A percentile compares a stretch with the other conserved stretches of the same genome.
Evolutionary conservation across 2,113 vertebrate genomes (phyloP).

Genomic region (Condylura cristata): DNA sequence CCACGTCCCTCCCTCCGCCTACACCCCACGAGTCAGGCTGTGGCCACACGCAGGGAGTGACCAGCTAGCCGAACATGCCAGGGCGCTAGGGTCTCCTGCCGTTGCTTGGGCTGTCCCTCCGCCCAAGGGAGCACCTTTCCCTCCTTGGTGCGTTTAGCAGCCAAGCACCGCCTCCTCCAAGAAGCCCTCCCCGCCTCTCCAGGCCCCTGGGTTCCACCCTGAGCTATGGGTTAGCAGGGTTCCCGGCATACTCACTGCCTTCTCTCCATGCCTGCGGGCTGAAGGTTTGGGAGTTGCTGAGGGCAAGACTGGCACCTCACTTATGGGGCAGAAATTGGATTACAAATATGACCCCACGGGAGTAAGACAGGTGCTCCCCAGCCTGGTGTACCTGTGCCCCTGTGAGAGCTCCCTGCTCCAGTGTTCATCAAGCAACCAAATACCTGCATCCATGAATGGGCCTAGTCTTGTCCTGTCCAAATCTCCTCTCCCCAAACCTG

Average conservation of each 20-base stretch:
- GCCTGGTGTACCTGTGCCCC: neutral
- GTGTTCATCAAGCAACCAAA: neutral
- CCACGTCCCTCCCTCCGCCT: neutral
- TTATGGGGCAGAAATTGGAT: neutral
- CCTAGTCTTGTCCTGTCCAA: neutral
- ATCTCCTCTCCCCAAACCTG: too few relatives aligned
- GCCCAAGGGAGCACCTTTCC: neutral
- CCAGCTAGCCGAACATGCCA: neutral
- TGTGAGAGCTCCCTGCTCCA: neutral
- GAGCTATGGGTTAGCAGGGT: too few relatives aligned
- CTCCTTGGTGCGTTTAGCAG: neutral
- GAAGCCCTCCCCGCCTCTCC: neutral
- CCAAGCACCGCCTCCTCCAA: neutral
- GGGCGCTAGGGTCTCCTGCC: neutral
- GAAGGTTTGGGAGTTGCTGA: neutral
- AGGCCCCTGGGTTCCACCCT: neutral
- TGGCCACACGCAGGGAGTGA: fast-evolving
- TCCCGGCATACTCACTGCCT: neutral
- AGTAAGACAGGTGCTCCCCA: neutral
- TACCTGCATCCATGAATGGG: fast-evolving
- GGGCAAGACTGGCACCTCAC: neutral
- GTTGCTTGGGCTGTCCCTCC: neutral
- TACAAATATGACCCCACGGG: neutral
- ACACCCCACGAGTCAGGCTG: neutral
- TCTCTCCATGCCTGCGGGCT: neutral